These are phyloP conservation scores for Protonibea diacanthus DNA, from an alignment of 2,797 vertebrate species.

Conservation along the genomic window DNA sequence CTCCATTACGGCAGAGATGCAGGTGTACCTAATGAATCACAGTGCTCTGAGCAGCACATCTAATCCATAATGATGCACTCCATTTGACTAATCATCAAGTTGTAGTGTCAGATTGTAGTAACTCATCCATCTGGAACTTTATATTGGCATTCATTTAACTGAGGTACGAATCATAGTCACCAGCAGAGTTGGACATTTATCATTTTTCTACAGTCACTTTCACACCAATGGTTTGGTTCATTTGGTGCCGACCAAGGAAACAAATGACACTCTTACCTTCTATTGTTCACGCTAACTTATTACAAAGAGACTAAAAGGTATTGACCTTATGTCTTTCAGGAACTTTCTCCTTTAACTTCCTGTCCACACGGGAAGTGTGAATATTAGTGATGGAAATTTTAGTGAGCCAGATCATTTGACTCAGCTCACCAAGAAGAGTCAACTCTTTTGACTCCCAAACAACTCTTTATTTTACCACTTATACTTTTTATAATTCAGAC, in stretches of 20 bases:
- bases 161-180: conserved; percentile 25
- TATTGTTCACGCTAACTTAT: background rate
- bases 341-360: too few species aligned
- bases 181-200: background rate
- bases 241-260: background rate
- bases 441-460: too few species aligned
- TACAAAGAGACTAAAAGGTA: too few species aligned
- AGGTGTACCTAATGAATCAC: conserved; percentile 47
- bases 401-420: too few species aligned
- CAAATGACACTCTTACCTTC: background rate
- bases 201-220: background rate
- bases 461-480: too few species aligned
- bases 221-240: background rate
- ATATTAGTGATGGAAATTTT: too few species aligned
- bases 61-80: conserved; percentile 41
- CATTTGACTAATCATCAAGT: conserved; percentile 46
- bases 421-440: too few species aligned
- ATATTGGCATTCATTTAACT: conserved; percentile 8
- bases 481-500: too few species aligned
- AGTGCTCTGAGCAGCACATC: conserved; percentile 49
- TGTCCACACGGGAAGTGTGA: too few species aligned
- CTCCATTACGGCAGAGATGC: conserved; percentile 35
- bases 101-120: conserved; percentile 34
- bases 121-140: conserved; percentile 29
- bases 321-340: too few species aligned